Conservation (phyloP, 2,888 invertebrate species). For the Lasioglossum villosulum region DNA sequence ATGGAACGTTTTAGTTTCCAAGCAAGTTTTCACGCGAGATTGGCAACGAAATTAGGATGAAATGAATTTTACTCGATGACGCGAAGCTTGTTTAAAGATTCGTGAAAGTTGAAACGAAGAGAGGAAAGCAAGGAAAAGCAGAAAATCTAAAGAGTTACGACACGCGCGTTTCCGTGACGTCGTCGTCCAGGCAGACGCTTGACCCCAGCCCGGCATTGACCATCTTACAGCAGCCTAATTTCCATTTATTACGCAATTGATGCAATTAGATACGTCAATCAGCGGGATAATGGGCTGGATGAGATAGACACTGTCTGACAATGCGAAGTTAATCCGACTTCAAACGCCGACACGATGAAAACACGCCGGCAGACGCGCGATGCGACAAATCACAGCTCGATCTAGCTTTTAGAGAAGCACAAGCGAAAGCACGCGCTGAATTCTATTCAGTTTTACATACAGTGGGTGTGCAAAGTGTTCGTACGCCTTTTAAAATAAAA, state of each 20-base stretch:
- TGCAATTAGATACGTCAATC: slow-evolving; percentile 76
- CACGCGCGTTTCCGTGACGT: slow-evolving; percentile 8
- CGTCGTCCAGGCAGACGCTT: slow-evolving; percentile 57
- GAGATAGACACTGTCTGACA: slow-evolving; percentile 54
- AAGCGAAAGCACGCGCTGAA: no score
- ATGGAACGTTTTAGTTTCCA: neutral
- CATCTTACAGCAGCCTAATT: slow-evolving; percentile 72
- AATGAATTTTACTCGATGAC: neutral
- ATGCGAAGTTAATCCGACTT: slow-evolving; percentile 52
- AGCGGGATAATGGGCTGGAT: slow-evolving; percentile 66
- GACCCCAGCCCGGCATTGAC: slow-evolving; percentile 71
- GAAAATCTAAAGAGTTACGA: neutral
- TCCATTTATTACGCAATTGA: slow-evolving; percentile 77
- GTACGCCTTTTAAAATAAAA: no score
- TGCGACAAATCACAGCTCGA: neutral
- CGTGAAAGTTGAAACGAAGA: neutral
- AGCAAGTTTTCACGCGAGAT: neutral
- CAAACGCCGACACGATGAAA: slow-evolving; percentile 19
- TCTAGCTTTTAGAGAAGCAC: neutral
- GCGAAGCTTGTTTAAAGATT: neutral
- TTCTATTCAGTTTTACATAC: neutral
- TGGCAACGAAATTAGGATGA: neutral
- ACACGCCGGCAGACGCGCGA: neutral
- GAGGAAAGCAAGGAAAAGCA: neutral
- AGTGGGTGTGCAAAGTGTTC: no score